Evolutionary conservation across 2,113 vertebrate species (phyloP), one percentile per base, ranked within the genome.

Genomic region (Mustelus asterias): DNA sequence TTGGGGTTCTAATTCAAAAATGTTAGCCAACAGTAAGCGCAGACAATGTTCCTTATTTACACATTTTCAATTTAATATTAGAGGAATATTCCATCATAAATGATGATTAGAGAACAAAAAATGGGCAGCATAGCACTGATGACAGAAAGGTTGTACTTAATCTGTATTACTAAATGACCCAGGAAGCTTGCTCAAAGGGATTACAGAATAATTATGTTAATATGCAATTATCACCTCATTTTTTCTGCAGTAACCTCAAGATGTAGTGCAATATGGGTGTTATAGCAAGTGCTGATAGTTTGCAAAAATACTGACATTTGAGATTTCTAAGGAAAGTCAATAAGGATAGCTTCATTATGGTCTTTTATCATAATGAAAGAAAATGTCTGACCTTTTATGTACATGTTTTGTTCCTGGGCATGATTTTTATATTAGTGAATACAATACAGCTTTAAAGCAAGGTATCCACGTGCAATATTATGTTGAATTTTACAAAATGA

Each of bases 141-240:
- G 97, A 98, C 97, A 97, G 96, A 97, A 97, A 97, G 97, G 97
- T 98, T 98, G 97, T 96, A 96, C 97, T 97, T 98, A 96, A 97
- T 97, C 97, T 97, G 98, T 98, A 97, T 98, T 97, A 98, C 97
- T 98, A 97, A 98, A 97, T 98, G 98, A 98, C 98, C 98, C 97
- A 97, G 97, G 97, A 98, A 97, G 97, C 97, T 98, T 98, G 97
- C 97, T 98, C 97, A 97, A 96, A 97, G 97, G 97, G 97, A 98
- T 98, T 98, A 97, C 97, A 96, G 97, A 98, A 98, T 98, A 98
- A 98, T 98, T 98, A 98, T 98, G 98, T 98, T 98, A 98, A 98
- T 98, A 98, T 98, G 98, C 98, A 98, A 98, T 98, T 99, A 98
- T 98, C 98, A 98, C 98, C 98, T 98, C 97, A 97, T 98, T 98